Evolutionary conservation across 2,797 vertebrate species (phyloP).

Genomic region (Labroides dimidiatus): DNA sequence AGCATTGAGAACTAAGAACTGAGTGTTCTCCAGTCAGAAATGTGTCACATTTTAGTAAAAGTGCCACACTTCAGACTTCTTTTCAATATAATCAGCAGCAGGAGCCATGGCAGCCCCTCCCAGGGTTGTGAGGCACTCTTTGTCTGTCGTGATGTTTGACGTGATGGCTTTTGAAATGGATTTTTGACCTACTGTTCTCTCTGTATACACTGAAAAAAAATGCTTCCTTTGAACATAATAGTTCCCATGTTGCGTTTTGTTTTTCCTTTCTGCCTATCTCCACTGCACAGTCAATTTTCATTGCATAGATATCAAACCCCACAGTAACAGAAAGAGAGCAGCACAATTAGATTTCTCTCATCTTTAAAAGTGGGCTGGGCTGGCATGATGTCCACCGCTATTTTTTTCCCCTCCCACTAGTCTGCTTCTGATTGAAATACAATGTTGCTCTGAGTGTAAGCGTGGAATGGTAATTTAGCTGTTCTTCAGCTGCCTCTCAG

Average conservation of each 20-base stretch:
- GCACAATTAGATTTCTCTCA: constrained; percentile 58
- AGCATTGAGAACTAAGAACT: constrained; percentile 12
- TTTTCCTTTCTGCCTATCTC: constrained; percentile 32
- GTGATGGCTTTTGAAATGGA: constrained; percentile 59
- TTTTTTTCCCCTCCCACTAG: constrained; percentile 19
- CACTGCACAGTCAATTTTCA: constrained; percentile 22
- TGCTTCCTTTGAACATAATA: constrained; percentile 47
- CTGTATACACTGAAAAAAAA: constrained; percentile 44
- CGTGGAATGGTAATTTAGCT: constrained; percentile 71
- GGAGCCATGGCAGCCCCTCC: constrained; percentile 38
- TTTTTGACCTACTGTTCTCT: constrained; percentile 65
- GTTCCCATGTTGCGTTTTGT: constrained; percentile 32
- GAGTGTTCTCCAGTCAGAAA: constrained; percentile 42
- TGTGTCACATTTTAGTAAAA: constrained; percentile 51
- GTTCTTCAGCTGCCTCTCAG: constrained; percentile 58
- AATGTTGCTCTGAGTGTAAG: constrained; percentile 59
- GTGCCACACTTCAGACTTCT: constrained; percentile 55
- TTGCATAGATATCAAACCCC: constrained; percentile 52
- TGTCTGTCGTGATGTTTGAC: constrained; percentile 66
- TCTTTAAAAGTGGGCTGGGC: constrained; percentile 57
- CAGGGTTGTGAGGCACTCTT: constrained; percentile 47
- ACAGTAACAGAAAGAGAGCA: constrained; percentile 39
- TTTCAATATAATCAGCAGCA: constrained; percentile 59
- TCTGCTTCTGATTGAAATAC: constrained; percentile 62
- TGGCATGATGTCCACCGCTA: constrained; percentile 37